Base-by-base conservation (phyloP, 1,140 invertebrate species). In the Tetragonula clypearis region DNA sequence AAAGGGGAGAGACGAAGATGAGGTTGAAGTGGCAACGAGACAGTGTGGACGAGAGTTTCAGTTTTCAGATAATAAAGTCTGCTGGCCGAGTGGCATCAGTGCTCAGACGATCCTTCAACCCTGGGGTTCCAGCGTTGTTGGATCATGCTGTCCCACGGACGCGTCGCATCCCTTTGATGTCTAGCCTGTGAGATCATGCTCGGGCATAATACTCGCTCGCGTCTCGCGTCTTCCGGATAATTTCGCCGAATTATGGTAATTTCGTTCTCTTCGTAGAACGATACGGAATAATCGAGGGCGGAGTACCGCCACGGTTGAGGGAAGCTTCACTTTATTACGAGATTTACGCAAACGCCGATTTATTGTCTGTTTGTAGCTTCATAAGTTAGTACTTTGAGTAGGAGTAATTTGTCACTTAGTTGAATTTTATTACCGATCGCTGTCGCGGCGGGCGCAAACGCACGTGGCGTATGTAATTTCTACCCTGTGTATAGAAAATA, bases 21-120 rank as follows among this genome's bases (percentile, higher is more conserved):
- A 77, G 26, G 58, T 30, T 49, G 26, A 72, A 12, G 58, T n/a
- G 30, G 62, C 26, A 62, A n/a, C 21, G 55, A 30, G 77, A 85
- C 41, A 66, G 77, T 77, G 58, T 77, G 58, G 66, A 53, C 58
- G 26, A 86, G 65, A 58, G 62, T 71, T 88, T 89, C 85, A 68
- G 88, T 90, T 90, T 91, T 87, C 86, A 85, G 87, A 92, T 91
- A 91, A 92, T 86, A 86, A 88, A 92, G 55, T 79, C 76, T 87
- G 84, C 75, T 65, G 86, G 87, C 81, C 87, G 91, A 91, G 90
- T 86, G 82, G 80, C 86, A 88, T 91, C 85, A 53, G 86, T 90
- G 87, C 89, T 90, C 85, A 87, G 86, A 88, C 90, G 86, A 74
- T 82, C 86, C 90, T 92, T 89, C 86, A 87, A 87, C 82, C 73